Evolutionary conservation across 2,113 vertebrate genomes (phyloP), one percentile per base, ranked within the genome.

Genomic region (Excalfactoria chinensis): DNA sequence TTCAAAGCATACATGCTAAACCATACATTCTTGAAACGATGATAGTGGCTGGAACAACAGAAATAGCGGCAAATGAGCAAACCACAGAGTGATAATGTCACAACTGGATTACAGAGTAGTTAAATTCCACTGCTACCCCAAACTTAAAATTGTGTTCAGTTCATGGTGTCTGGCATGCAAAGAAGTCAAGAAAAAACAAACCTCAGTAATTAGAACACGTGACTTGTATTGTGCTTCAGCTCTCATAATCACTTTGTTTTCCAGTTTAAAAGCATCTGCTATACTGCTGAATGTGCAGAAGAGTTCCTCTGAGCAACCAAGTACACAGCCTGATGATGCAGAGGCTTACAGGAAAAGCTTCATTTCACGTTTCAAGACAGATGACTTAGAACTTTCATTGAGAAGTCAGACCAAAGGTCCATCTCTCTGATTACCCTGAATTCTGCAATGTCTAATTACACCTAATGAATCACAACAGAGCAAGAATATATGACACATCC

Each of bases 31-130:
- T 64, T 75, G 70, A 84, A 88, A 88, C 59, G 0, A 40, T 71
- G 76, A 68, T 11, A 81, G 77, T 72, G 69, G 43, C 37, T 77
- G 64, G 40, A 77, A 71, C 44, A 84, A 76, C 59, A 86, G 46
- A 1, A 3, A 81, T 16, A 84, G 69, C 46, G 77, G 70, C 81
- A 93, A 88, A 43, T 92, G 84, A 93, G 86, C 77, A 93, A 93
- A 78, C 62, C 91, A 74, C 77, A 72, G 76, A 74, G 62, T 84
- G 62, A 77, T 88, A 84, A 90, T 81, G 84, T 92, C 69, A 90
- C 71, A 77, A 67, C 60, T 78, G 53, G 66, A 43, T 89, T 93
- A 63, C 67, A 78, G 78, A 82, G 56, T 10, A 82, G 19, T 55
- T 28, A 55, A 67, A 22, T 75, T 48, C 37, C 40, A 86, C 34